Base-by-base conservation (phyloP, 2,113 vertebrate genomes). In the Melanocharis versteri region DNA sequence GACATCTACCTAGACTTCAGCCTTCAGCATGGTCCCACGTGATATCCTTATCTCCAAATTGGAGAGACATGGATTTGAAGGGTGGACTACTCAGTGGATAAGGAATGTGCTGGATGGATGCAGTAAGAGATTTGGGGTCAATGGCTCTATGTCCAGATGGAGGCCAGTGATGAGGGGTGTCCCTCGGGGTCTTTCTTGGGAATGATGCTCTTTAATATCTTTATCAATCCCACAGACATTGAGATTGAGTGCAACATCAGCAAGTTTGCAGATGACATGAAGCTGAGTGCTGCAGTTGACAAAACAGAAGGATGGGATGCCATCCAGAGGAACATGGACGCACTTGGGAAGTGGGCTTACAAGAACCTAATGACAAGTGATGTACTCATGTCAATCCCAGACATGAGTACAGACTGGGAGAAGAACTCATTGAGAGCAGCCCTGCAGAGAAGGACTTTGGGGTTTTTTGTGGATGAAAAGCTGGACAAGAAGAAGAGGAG, bases 231-330 rank as follows among this genome's bases (percentile, higher is more conserved):
- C 26, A 30, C 1, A 42, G 26, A 44, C 21, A 65, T 9, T 40
- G 40, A 31, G n/a, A 45, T 39, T 39, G 50, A 65, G 42, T 40
- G 35, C 30, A 47, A 47, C n/a, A 39, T 48, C 70, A 40, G 24
- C 30, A 48, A 85, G 35, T 57, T 39, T n/a, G 19, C 30, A 88
- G 35, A 42, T 33, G 21, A 42, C 11, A 35, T 12, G 33, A 72
- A 48, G 35, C 31, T 57, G 42, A 50, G 31, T 0, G 0, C 9
- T 19, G 14, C 35, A 37, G 10, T 35, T 42, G 31, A 27, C 42
- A 42, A 39, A 71, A 71, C 11, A 64, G 40, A 62, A 79, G 26
- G 26, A 64, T 40, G 17, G 18, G 6, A 64, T 42, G 14, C 9
- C 15, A 57, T 57, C 35, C 50, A 50, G 35, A 80, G 35, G 37